Evolutionary conservation across 2,797 vertebrate species (phyloP).

Genomic region (Sarcoramphus papa): DNA sequence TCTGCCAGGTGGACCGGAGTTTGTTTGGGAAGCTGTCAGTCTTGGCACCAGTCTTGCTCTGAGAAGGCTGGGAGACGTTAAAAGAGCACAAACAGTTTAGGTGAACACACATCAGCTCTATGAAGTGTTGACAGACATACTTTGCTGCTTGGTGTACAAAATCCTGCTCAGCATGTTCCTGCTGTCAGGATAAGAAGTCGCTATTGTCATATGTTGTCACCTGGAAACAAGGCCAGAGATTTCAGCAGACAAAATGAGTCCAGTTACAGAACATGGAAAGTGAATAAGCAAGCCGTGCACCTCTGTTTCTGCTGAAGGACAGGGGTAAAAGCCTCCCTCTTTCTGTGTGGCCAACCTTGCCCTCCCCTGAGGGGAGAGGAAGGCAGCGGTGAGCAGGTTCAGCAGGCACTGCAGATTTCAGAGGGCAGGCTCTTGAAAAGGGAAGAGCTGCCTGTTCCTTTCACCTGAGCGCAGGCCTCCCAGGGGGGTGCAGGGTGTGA

Average conservation of each 20-base stretch:
- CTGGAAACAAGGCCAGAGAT: not conserved
- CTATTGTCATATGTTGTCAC: not conserved
- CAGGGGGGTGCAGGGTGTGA: not conserved
- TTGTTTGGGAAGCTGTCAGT: not conserved
- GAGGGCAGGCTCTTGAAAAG: not conserved
- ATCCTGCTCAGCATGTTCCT: not conserved
- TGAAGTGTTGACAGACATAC: not conserved
- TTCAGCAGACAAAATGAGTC: not conserved
- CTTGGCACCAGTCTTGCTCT: not conserved
- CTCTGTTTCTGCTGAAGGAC: not conserved
- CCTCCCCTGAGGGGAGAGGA: not conserved
- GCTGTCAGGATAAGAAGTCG: conserved; percentile 48
- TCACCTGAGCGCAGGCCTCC: not conserved
- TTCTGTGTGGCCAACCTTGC: not conserved
- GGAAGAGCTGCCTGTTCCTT: not conserved
- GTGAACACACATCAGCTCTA: not conserved
- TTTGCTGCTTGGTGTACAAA: not conserved
- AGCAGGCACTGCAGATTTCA: not conserved
- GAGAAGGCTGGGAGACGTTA: not conserved
- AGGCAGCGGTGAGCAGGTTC: not conserved
- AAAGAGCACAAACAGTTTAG: not conserved
- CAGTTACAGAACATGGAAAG: not conserved
- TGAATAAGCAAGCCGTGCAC: not conserved
- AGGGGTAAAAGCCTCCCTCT: not conserved
- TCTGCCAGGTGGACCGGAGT: not conserved